Percentiles rank a stretch among this genome's conserved stretches.
phyloP scores from a whole-genome alignment of 2,888 invertebrate species.

The Sminthurinus aureus region DNA sequence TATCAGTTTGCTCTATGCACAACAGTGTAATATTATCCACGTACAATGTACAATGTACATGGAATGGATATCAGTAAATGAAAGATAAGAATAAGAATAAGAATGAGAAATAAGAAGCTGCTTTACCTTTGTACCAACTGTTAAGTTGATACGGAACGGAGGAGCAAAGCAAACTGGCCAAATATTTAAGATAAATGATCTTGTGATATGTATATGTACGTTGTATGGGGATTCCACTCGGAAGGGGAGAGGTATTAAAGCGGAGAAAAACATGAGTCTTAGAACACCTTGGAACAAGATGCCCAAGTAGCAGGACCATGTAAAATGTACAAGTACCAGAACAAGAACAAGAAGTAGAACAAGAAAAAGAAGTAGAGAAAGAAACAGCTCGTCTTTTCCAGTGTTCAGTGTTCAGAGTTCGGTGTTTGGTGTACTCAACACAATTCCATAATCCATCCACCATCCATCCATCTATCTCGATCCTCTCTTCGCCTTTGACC shows the following conservation, averaged over 20 bases:
- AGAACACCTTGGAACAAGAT: conserved; percentile 37
- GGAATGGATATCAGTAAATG: too few relatives aligned
- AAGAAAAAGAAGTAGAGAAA: neutral
- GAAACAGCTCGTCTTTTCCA: too few relatives aligned
- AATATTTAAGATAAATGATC: neutral
- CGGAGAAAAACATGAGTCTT: conserved; percentile 26
- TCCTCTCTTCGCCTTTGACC: too few relatives aligned
- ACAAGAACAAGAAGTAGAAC: neutral
- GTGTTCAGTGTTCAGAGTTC: too few relatives aligned
- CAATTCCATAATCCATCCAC: too few relatives aligned
- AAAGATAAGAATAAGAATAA: too few relatives aligned
- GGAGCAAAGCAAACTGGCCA: neutral
- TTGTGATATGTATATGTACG: neutral
- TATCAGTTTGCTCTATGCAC: too few relatives aligned
- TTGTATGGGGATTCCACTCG: neutral
- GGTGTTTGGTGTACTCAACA: too few relatives aligned
- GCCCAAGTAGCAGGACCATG: conserved; percentile 3
- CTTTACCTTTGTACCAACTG: neutral
- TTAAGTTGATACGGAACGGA: neutral
- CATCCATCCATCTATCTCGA: too few relatives aligned
- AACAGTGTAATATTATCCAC: too few relatives aligned
- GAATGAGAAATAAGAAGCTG: neutral
- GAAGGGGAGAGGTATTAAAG: conserved; percentile 25
- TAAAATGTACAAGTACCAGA: neutral
- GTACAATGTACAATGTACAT: neutral